Base-by-base conservation (phyloP, 2,888 invertebrate genomes). In the Trileptium ribeirensis region DNA sequence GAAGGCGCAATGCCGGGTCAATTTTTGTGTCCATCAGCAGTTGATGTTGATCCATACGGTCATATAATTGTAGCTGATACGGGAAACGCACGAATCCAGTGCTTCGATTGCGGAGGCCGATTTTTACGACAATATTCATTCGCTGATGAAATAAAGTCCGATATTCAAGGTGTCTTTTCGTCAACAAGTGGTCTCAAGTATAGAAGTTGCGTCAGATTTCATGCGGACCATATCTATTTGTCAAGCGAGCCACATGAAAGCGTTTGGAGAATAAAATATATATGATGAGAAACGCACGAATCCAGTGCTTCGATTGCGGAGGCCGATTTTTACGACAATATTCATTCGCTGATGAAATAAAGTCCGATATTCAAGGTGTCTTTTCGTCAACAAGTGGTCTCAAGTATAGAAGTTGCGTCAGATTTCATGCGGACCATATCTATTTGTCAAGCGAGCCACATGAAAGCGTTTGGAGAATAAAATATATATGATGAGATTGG, bases 41-140 rank as follows among this genome's bases (percentile, higher is more conserved):
- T 81, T 3, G 37, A 24, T 24, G 29, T 67, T 3, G 81, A 81
- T 64, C 15, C 24, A 19, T 81, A 33, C 39, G 81, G 81, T 31
- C 81, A 81, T 33, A 1, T 81, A 24, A 2, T 40, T 31, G 81
- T 81, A 31, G 81, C 81, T 39, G 81, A 81, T 40, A 31, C 67
- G 31, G 81, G 81, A 37, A 81, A 81, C 34, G 3, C 8, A 67
- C 80, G 81, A 1, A 31, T 81, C 1, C 81, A 81, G 70, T 24
- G 79, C 2, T 80, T 81, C 67, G 78, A 81, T 51, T 8, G 64
- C n/a, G 29, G 78, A 2, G 81, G 81, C 29, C 79, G 67, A n/a
- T 81, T 81, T 39, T 36, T 81, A 24, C 64, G 67, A 64, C 77
- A 29, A n/a, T 31, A 79, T n/a, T 70, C 51, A 15, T 81, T 51